Evolutionary conservation across 2,797 vertebrate species (phyloP), one percentile per base, ranked within the genome.

Genomic region (Dromococcyx pavoninus): DNA sequence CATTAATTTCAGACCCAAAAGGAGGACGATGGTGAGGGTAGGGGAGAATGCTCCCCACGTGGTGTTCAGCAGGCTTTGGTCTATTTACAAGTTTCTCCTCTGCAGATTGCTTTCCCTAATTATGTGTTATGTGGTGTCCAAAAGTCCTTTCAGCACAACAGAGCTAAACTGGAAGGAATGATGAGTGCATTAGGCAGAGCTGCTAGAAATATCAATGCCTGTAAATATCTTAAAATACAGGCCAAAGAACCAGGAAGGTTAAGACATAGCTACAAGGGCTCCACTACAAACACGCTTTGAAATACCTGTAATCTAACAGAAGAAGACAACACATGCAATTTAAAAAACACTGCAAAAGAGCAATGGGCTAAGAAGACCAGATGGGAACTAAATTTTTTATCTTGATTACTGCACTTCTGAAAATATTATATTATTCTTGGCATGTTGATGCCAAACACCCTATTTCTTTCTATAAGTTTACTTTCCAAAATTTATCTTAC

Each of bases 101-200:
- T 84, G 72, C 85, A 65, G 65, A 58, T 39, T 69, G 76, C 62
- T 61, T 62, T 54, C 62, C 37, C 66, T 85, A 74, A 76, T 64
- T 64, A 77, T 61, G 44, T 51, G 69, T 74, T 83, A 51, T 27
- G 66, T 58, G 86, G 73, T 73, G 74, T 90, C 91, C 91, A 64
- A 69, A 71, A 89, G 65, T 10, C 41, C 67, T 93, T 76, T 86
- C 92, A 92, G 89, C 61, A 56, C 92, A 93, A 76, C 17, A 85
- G 12, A 66, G 81, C 74, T 70, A 24, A 91, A 90, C 77, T 65
- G 62, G 54, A 88, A 82, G 85, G 82, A 91, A 83, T 10, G 39
- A 78, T 27, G 78, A 88, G 17, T 62, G 93, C 76, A 79, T 86
- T 86, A 93, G 67, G 53, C 73, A 86, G 88, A n/a, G n/a, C n/a